phyloP scores from a whole-genome alignment of 23 tunicate genomes.

The Trididemnum miniatum region DNA sequence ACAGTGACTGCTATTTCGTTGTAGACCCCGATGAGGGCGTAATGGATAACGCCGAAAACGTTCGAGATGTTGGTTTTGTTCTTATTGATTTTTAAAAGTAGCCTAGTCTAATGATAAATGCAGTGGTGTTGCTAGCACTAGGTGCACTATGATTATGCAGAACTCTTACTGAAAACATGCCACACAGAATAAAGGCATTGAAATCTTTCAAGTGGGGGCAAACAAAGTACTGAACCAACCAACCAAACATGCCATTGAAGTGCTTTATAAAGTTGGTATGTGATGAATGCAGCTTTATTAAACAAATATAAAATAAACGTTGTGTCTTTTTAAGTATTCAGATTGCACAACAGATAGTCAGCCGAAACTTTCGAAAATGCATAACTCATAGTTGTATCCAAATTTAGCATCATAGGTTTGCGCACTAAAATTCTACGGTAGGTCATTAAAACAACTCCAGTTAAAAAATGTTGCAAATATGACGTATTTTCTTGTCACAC shows the following conservation, averaged over 20 bases:
- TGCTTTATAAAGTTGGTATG: not conserved
- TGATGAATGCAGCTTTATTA: not conserved
- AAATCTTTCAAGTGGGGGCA: not conserved
- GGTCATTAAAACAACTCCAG: not conserved
- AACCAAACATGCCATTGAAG: not conserved
- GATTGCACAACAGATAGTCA: not conserved
- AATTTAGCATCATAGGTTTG: not conserved
- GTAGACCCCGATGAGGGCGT: too few relatives aligned
- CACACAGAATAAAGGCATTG: conserved; percentile 2
- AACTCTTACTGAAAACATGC: conserved; percentile 1
- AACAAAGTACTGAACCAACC: not conserved
- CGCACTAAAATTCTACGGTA: not conserved
- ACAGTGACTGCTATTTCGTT: too few relatives aligned
- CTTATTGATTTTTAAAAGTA: too few relatives aligned
- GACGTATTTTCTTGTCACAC: not conserved
- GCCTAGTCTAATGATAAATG: too few relatives aligned
- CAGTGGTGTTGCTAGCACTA: too few relatives aligned
- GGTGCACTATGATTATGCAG: too few relatives aligned
- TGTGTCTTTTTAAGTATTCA: too few relatives aligned
- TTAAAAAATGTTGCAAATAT: not conserved
- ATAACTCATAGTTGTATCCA: not conserved
- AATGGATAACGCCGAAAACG: too few relatives aligned
- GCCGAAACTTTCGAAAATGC: not conserved
- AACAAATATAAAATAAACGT: too few relatives aligned
- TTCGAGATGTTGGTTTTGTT: too few relatives aligned